Evolutionary conservation across 1,140 invertebrate genomes (phyloP).

Genomic region (Magallana gigas): DNA sequence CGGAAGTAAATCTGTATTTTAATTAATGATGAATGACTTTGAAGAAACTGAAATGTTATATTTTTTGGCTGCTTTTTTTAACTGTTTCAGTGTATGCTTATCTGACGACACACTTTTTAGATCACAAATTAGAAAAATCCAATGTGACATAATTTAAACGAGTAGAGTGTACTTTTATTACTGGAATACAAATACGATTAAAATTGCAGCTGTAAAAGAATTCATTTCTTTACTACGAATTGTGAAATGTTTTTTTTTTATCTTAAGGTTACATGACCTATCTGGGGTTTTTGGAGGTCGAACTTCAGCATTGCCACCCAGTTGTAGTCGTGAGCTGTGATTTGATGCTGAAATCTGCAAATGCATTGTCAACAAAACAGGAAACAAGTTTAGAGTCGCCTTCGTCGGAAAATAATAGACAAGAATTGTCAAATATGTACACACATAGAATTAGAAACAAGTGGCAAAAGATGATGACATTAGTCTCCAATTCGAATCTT

Average conservation of each 20-base stretch:
- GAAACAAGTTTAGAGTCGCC: neutral
- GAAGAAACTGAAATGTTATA: neutral
- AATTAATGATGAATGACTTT: neutral
- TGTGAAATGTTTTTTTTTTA: no score
- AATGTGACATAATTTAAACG: no score
- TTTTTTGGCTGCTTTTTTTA: no score
- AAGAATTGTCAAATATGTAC: neutral
- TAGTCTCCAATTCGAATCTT: neutral
- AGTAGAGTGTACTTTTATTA: no score
- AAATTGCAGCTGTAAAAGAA: no score
- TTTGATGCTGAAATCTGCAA: neutral
- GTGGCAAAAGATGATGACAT: constrained; percentile 2
- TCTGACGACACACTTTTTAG: neutral
- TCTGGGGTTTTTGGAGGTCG: neutral
- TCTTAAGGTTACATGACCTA: neutral
- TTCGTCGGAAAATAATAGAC: neutral
- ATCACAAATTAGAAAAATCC: no score
- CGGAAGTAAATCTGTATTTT: neutral
- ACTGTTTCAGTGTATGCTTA: no score
- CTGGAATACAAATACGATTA: no score
- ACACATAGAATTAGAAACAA: neutral
- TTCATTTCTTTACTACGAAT: no score
- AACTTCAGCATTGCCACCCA: constrained; percentile 9
- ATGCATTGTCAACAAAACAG: neutral
- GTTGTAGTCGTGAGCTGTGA: neutral